Base-by-base conservation (phyloP, 2,113 vertebrate genomes). In the Zapus hudsonius region DNA sequence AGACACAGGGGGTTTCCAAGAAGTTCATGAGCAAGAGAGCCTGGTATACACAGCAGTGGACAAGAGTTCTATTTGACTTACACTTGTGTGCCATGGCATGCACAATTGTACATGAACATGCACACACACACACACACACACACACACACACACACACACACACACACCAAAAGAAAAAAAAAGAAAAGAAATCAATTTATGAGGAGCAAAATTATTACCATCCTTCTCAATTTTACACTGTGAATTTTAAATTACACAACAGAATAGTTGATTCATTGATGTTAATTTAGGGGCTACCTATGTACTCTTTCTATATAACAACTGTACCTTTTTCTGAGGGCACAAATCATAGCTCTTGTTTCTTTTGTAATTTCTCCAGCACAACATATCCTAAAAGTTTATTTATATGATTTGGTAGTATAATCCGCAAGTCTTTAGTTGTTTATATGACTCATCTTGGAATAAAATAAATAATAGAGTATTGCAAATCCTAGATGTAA, bases 211-310 rank as follows among this genome's bases (percentile, higher is more conserved):
- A 1, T 36, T 40, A 22, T 31, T 67, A 79, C 40, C 2, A 23
- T 13, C 72, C 4, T 40, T 64, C 7, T 70, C 19, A 69, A 27
- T 2, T 40, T 67, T 47, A 47, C 47, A 47, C 33, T 44, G 40
- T 23, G 89, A 72, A 57, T 83, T 89, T 75, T 90, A 75, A 78
- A 87, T 52, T 29, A 44, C 29, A 70, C 47, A 86, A 40, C 19
- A 81, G 7, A 93, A 31, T 5, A 5, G 8, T 74, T 84, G 12
- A 47, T 47, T 47, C 57, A 27, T 4, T 40, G 73, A 31, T 44
- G 42, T 38, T 92, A 69, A 74, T 16, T 67, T 44, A 78, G 23
- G 27, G 29, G 13, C 31, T 69, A n/a, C 17, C 19, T 38, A 74
- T 25, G 59, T 25, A 1, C 1, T 47, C 25, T 40, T 81, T 55